phyloP scores from a whole-genome alignment of 2,888 invertebrate genomes.

The Cephus runcator region DNA sequence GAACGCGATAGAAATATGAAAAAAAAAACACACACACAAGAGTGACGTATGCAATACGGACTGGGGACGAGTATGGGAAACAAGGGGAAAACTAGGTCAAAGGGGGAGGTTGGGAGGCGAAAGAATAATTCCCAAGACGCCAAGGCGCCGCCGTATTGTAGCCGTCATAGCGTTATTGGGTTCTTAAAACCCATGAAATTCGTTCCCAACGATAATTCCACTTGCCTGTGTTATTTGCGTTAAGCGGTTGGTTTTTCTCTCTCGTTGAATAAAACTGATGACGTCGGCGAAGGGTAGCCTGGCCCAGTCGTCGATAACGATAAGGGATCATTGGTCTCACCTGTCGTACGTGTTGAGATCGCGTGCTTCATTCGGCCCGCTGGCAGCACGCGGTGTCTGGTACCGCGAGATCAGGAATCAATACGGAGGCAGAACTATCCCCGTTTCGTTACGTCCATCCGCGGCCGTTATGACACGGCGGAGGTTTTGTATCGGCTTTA shows the following conservation, averaged over 20 bases:
- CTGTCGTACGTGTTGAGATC: neutral
- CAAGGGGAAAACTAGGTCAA: conserved; percentile 19
- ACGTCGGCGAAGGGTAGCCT: too few species aligned
- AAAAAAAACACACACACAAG: neutral
- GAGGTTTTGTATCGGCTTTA: neutral
- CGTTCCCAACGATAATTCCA: neutral
- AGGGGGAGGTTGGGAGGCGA: conserved; percentile 14
- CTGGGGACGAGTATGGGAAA: conserved; percentile 18
- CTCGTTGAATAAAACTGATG: too few species aligned
- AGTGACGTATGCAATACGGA: neutral
- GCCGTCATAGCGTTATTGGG: neutral
- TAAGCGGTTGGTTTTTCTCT: neutral
- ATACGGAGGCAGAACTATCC: neutral
- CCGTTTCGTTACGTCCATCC: neutral
- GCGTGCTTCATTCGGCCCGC: neutral
- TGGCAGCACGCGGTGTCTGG: neutral
- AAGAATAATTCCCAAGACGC: conserved; percentile 51
- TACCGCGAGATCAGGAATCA: conserved; percentile 16
- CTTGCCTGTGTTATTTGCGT: neutral
- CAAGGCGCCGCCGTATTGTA: conserved; percentile 45
- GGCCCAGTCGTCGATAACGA: neutral
- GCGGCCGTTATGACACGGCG: neutral
- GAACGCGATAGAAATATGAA: rapidly evolving
- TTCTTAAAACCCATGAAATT: neutral
- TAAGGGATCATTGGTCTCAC: neutral